Evolutionary conservation across 92 coral and sea anemone genomes (phyloP).

Genomic region (Blastomussa wellsi): DNA sequence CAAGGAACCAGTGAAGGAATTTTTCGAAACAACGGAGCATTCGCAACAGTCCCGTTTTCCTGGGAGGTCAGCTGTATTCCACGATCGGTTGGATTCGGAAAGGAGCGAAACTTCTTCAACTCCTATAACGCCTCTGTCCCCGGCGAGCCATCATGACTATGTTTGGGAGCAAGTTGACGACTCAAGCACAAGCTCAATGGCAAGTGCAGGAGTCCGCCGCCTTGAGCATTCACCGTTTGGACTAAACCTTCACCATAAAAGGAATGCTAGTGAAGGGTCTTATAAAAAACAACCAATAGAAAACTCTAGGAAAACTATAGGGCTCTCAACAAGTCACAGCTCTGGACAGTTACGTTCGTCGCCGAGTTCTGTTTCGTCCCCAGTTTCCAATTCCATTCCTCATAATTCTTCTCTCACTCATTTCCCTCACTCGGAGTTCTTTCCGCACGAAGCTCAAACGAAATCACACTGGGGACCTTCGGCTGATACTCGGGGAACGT

Average conservation of each 20-base stretch:
- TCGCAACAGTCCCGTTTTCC: conserved; percentile 49
- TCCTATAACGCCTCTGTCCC: conserved; percentile 55
- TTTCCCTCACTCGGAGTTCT: conserved; percentile 80
- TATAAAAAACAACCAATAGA: conserved; percentile 52
- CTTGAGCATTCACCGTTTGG: conserved; percentile 93
- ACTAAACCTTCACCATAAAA: conserved; percentile 76
- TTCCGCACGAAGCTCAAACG: conserved; percentile 88
- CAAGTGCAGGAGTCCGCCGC: conserved; percentile 63
- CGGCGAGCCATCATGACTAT: conserved; percentile 56
- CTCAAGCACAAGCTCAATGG: conserved; percentile 58
- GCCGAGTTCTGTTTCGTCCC: conserved; percentile 52
- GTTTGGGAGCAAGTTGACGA: conserved; percentile 71
- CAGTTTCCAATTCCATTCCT: conserved; percentile 52
- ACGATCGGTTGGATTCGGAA: conserved; percentile 57
- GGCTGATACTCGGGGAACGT: conserved; percentile 53
- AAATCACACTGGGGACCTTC: conserved; percentile 69
- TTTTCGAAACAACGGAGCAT: conserved; percentile 29
- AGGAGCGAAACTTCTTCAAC: conserved; percentile 69
- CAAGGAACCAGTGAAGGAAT: conserved; percentile 31
- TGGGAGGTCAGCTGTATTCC: conserved; percentile 21
- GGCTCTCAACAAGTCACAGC: conserved; percentile 40
- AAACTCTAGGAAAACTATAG: conserved; percentile 35
- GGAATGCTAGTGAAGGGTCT: conserved; percentile 58
- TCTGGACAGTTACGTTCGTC: conserved; percentile 59
- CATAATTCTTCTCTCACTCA: conserved; percentile 56